Conservation (phyloP, 2,888 invertebrate species). For the Cheiracanthium punctorium region DNA sequence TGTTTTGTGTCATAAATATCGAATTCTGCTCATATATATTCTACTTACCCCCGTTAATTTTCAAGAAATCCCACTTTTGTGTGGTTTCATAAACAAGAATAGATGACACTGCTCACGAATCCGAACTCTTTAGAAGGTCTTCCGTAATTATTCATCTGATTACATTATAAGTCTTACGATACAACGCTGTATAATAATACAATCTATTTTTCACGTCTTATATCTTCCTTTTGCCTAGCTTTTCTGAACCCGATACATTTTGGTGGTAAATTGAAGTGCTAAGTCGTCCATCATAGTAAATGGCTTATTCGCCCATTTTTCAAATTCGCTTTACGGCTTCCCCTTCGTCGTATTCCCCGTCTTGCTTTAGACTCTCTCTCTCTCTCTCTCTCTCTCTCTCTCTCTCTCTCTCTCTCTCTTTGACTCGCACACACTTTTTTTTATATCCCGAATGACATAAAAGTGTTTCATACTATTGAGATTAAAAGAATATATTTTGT, state of each 20-base stretch:
- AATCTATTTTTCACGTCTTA: not conserved
- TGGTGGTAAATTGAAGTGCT: conserved; percentile 11
- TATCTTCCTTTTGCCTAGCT: not conserved
- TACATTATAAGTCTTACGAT: not conserved
- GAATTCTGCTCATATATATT: too few species aligned
- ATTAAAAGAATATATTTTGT: too few species aligned
- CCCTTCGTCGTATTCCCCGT: not conserved
- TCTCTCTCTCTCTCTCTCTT: not conserved
- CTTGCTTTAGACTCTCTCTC: not conserved
- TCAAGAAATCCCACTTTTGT: too few species aligned
- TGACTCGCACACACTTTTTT: not conserved
- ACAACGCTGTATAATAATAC: not conserved
- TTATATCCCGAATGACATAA: not conserved
- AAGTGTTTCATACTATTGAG: too few species aligned
- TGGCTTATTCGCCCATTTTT: not conserved
- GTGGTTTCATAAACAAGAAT: too few species aligned
- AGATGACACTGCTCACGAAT: too few species aligned
- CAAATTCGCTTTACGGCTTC: not conserved
- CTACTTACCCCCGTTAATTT: too few species aligned
- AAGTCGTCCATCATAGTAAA: conserved; percentile 14
- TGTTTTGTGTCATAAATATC: too few species aligned
- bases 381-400: not conserved
- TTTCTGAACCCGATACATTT: not conserved
- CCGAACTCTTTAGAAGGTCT: not conserved
- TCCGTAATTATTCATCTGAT: not conserved